phyloP scores from a whole-genome alignment of 1,140 invertebrate genomes.

The Pollicipes pollicipes region DNA sequence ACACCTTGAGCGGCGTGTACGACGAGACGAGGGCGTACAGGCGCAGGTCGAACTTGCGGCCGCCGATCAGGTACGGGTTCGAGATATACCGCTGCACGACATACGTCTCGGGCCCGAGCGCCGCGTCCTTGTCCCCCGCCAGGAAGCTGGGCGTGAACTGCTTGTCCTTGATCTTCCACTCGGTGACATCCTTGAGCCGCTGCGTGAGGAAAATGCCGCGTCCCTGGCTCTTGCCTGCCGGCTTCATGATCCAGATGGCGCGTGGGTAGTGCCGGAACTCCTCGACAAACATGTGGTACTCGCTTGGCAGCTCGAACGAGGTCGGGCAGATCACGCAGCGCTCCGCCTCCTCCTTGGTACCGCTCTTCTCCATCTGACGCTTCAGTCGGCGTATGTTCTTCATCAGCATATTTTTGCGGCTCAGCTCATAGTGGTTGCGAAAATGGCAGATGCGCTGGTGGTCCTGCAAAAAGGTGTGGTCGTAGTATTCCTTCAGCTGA shows the following conservation, averaged over 20 bases:
- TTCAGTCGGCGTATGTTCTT: conserved; percentile 91
- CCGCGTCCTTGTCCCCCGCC: conserved; percentile 38
- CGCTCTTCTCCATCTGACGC: conserved; percentile 59
- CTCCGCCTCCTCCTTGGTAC: conserved; percentile 63
- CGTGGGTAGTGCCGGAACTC: conserved; percentile 77
- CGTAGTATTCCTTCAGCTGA: conserved; percentile 21
- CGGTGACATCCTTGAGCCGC: conserved; percentile 33
- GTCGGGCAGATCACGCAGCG: conserved; percentile 79
- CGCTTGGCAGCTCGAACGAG: conserved; percentile 78
- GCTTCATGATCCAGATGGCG: conserved; percentile 95
- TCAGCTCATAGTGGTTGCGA: conserved; percentile 86
- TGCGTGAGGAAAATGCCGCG: conserved; percentile 63
- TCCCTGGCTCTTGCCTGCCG: conserved; percentile 73
- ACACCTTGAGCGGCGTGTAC: conserved; percentile 60
- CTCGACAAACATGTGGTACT: conserved; percentile 31
- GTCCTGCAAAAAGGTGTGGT: conserved; percentile 30
- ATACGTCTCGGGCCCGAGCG: conserved; percentile 64
- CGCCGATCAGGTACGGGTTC: conserved; percentile 68
- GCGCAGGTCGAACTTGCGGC: conserved; percentile 74
- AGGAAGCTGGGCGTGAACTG: conserved; percentile 39
- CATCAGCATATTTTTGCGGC: conserved; percentile 80
- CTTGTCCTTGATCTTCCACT: conserved; percentile 20
- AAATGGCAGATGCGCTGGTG: conserved; percentile 68
- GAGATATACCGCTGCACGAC: conserved; percentile 73
- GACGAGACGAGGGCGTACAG: conserved; percentile 64